Conservation (phyloP, 2,888 invertebrate genomes). For the Drosophila fungiperda region DNA sequence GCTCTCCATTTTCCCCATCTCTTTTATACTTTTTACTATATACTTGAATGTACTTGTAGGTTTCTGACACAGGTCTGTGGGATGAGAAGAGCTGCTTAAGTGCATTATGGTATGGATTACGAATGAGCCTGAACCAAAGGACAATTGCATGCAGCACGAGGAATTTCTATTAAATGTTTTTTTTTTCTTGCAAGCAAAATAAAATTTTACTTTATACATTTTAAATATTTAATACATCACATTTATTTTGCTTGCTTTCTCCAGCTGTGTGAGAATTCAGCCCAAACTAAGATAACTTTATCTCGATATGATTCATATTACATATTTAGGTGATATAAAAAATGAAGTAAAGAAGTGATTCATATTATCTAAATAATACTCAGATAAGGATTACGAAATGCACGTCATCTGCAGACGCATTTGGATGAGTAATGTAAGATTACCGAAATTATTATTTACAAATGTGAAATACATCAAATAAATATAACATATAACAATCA, state of each 20-base stretch:
- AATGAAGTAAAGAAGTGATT: slow-evolving; percentile 4
- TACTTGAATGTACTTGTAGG: slow-evolving; percentile 21
- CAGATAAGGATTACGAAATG: slow-evolving; percentile 34
- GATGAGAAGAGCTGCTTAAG: slow-evolving; percentile 54
- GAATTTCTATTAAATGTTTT: not conserved
- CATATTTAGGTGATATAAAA: slow-evolving; percentile 13
- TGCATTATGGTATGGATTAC: slow-evolving; percentile 72
- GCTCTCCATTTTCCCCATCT: slow-evolving; percentile 17
- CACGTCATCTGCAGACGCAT: slow-evolving; percentile 23
- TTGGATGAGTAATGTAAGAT: slow-evolving; percentile 12
- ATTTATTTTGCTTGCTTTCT: not conserved
- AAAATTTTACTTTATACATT: not conserved
- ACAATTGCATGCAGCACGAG: slow-evolving; percentile 11
- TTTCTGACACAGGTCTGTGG: slow-evolving; percentile 46
- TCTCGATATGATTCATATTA: slow-evolving; percentile 23
- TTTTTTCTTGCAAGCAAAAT: not conserved
- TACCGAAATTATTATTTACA: not conserved
- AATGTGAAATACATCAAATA: not conserved
- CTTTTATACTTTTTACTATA: slow-evolving; percentile 9
- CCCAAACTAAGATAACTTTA: slow-evolving; percentile 12
- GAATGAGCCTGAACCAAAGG: slow-evolving; percentile 8
- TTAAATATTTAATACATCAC: not conserved
- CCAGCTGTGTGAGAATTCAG: not conserved
- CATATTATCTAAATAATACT: not conserved
- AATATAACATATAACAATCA: too few relatives aligned